phyloP scores from a whole-genome alignment of 2,888 invertebrate genomes.

The Ochropleura leucogaster region DNA sequence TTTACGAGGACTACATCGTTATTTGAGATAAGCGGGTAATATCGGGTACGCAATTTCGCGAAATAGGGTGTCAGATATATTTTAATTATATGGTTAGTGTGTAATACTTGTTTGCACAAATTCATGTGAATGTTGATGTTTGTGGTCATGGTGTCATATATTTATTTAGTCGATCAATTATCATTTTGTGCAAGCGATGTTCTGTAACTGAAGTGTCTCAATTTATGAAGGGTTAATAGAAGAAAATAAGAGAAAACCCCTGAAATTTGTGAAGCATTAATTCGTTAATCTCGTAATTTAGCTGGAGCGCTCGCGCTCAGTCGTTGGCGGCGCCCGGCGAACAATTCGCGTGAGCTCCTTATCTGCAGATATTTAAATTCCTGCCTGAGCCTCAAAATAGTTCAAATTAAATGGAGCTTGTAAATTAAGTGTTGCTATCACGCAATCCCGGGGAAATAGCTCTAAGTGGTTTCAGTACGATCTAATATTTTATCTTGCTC shows the following conservation, averaged over 20 bases:
- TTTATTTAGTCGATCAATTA: not conserved
- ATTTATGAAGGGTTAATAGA: constrained; percentile 30
- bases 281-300: constrained; percentile 84
- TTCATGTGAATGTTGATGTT: constrained; percentile 14
- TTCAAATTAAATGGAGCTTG: constrained; percentile 87
- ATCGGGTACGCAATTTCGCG: constrained; percentile 55
- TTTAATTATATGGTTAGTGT: constrained; percentile 54
- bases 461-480: constrained; percentile 86
- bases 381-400: constrained; percentile 85
- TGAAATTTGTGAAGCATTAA: constrained; percentile 77
- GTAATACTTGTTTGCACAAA: constrained; percentile 36
- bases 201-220: not conserved
- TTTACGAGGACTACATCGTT: constrained; percentile 55
- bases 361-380: constrained; percentile 88
- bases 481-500: constrained; percentile 82
- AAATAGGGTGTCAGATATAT: constrained; percentile 57
- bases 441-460: constrained; percentile 88
- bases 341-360: constrained; percentile 88
- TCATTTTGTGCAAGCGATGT: not conserved
- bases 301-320: constrained; percentile 73
- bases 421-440: constrained; percentile 90
- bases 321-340: constrained; percentile 64
- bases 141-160: not conserved
- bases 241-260: constrained; percentile 60
- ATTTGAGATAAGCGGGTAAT: constrained; percentile 58